Base-by-base conservation (phyloP, 37 sponge, comb jelly and placozoan species). In the Bolinopsis microptera region DNA sequence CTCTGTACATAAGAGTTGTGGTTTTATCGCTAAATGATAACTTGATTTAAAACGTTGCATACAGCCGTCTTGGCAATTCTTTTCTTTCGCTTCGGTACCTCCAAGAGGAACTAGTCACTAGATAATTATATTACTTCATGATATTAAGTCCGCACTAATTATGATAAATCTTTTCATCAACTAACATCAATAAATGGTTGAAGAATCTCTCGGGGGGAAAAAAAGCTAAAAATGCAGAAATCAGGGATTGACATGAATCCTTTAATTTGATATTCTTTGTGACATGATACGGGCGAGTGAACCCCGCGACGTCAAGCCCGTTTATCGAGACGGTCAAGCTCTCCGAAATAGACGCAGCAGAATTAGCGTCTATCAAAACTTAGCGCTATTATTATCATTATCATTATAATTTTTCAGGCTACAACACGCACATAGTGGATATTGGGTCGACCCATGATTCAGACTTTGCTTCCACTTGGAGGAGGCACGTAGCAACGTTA, bases 351-450 rank as follows among this genome's bases (percentile, higher is more conserved):
- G 61, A 48, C 61, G 13, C 9, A 13, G 9, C 61, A 48, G 13
- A 48, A 48, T 48, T 48, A 48, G 61, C 61, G 61, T 48, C 61
- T 48, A 48, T 13, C 5, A 48, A 13, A 5, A 18, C 13, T 48
- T 48, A 48, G 9, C 9, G 61, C 61, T 48, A 13, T 48, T 48
- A 48, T 18, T 48, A 48, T 48, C 13, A 48, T 13, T 5, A 48
- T 48, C 61, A 18, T 13, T 48, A 5, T 13, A 18, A 5, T 70
- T 70, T 70, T 22, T 70, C 74, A 70, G 74, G 74, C 5, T 70
- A 28, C 74, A 70, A 70, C 74, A 70, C 74, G 25, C 74, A 70
- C 26, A 70, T 70, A n/a, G 30, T 70, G 24, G 74, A 70, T 22
- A 70, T 70, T 22, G 74, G 28, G 3, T 70, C 74, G 28, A 70